phyloP scores from a whole-genome alignment of 2,113 vertebrate genomes.

The Triplophysa rosa region DNA sequence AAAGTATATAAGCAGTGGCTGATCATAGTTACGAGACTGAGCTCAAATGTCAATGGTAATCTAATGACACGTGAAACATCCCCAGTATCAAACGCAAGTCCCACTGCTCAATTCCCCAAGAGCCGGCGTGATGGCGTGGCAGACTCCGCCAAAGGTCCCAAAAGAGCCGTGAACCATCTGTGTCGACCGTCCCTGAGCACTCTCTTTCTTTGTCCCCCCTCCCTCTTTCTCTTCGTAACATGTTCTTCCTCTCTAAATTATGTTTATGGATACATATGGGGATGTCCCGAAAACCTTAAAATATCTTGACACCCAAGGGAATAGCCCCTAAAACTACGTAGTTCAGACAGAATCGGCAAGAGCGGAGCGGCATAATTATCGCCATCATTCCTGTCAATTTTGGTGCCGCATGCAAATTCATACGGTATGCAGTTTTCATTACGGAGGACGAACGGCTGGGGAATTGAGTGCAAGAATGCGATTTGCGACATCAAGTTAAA shows the following conservation, averaged over 20 bases:
- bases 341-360: constrained; percentile 3
- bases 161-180: constrained; percentile 35
- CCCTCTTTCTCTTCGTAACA: not conserved
- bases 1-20: not conserved
- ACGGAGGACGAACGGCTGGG: not conserved
- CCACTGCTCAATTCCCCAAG: constrained; percentile 23
- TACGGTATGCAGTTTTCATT: constrained; percentile 27
- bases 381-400: constrained; percentile 29
- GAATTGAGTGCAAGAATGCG: not conserved
- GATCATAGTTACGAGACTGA: constrained; percentile 15
- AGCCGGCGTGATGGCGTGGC: constrained; percentile 1
- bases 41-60: constrained; percentile 20
- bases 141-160: constrained; percentile 16
- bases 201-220: not conserved
- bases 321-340: constrained; percentile 27
- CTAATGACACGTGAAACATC: not conserved
- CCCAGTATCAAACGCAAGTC: constrained; percentile 10
- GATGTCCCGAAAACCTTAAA: constrained; percentile 12
- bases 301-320: constrained; percentile 13
- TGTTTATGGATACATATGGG: constrained; percentile 34
- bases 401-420: constrained; percentile 37
- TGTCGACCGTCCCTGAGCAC: constrained; percentile 5
- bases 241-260: constrained; percentile 16
- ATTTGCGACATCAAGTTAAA: not conserved
- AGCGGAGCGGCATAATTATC: constrained; percentile 32